A percentile compares a stretch with the other conserved stretches of the same genome.
phyloP scores from a whole-genome alignment of 1,140 invertebrate species.

The Lutraria rhynchaena region DNA sequence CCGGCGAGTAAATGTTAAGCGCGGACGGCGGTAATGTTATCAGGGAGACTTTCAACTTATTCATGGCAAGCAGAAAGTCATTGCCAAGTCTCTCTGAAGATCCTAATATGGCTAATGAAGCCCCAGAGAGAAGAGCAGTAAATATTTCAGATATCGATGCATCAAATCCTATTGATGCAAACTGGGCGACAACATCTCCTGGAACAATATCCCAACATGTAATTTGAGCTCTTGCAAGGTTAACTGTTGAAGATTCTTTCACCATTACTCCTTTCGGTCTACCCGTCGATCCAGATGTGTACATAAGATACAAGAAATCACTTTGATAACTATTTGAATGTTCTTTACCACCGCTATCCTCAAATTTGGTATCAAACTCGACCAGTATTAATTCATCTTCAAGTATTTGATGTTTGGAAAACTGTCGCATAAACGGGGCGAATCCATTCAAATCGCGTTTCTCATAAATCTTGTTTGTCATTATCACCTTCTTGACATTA shows the following conservation, averaged over 20 bases:
- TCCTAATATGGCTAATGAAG: conserved; percentile 60
- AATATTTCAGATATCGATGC: conserved; percentile 70
- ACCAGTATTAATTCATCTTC: conserved; percentile 42
- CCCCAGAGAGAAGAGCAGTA: conserved; percentile 66
- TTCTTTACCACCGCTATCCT: conserved; percentile 15
- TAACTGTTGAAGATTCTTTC: conserved; percentile 59
- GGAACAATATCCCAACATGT: conserved; percentile 60
- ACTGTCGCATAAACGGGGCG: conserved; percentile 1
- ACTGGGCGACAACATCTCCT: conserved; percentile 64
- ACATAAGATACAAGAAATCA: conserved; percentile 68
- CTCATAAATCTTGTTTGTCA: conserved; percentile 41
- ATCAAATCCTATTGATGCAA: conserved; percentile 72
- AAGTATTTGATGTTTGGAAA: conserved; percentile 20
- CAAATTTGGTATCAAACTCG: conserved; percentile 31
- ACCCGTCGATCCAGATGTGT: conserved; percentile 72
- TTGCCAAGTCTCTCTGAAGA: conserved; percentile 64
- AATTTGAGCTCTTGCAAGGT: conserved; percentile 66
- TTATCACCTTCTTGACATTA: conserved; percentile 57
- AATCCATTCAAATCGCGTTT: conserved; percentile 46
- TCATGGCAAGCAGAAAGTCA: conserved; percentile 65
- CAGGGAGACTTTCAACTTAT: conserved; percentile 58
- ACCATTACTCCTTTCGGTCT: conserved; percentile 70
- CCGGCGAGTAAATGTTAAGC: conserved; percentile 67
- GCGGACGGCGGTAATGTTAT: conserved; percentile 69
- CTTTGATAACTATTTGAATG: background rate